A percentile compares a stretch with the other conserved stretches of the same genome.
These are phyloP conservation scores for Mercenaria mercenaria DNA, from an alignment of 1,140 invertebrate genomes.

Conservation along the genomic window DNA sequence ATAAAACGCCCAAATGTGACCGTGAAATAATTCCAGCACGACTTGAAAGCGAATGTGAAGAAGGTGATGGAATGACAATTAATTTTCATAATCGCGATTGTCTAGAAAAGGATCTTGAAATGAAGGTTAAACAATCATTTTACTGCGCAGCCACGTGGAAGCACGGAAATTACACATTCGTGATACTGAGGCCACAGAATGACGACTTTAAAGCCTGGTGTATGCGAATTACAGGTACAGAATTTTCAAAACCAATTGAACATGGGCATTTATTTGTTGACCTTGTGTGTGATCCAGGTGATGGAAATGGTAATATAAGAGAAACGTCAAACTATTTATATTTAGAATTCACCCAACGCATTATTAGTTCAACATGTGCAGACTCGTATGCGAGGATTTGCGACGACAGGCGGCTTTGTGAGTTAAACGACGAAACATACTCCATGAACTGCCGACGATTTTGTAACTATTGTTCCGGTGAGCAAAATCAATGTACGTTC, in stretches of 20 bases:
- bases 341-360: constrained; percentile 65
- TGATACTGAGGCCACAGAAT: constrained; percentile 70
- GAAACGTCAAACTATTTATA: constrained; percentile 71
- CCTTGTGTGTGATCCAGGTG: constrained; percentile 74
- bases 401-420: constrained; percentile 45
- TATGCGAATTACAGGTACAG: constrained; percentile 67
- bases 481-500: constrained; percentile 71
- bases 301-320: constrained; percentile 51
- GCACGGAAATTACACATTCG: constrained; percentile 71
- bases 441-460: constrained; percentile 71
- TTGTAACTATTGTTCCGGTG: constrained; percentile 70
- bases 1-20: constrained; percentile 66
- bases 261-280: constrained; percentile 73
- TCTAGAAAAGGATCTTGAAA: constrained; percentile 64
- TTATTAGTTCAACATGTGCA: constrained; percentile 74
- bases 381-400: constrained; percentile 66
- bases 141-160: constrained; percentile 76
- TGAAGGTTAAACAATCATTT: constrained; percentile 61
- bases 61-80: constrained; percentile 74
- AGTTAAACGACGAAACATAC: constrained; percentile 43
- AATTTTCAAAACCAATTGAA: constrained; percentile 70
- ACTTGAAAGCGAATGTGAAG: constrained; percentile 78
- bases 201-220: constrained; percentile 71
- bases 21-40: constrained; percentile 69
- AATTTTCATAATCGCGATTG: constrained; percentile 73